Evolutionary conservation across 2,113 vertebrate genomes (phyloP).

Genomic region (Sclerurus mexicanus): DNA sequence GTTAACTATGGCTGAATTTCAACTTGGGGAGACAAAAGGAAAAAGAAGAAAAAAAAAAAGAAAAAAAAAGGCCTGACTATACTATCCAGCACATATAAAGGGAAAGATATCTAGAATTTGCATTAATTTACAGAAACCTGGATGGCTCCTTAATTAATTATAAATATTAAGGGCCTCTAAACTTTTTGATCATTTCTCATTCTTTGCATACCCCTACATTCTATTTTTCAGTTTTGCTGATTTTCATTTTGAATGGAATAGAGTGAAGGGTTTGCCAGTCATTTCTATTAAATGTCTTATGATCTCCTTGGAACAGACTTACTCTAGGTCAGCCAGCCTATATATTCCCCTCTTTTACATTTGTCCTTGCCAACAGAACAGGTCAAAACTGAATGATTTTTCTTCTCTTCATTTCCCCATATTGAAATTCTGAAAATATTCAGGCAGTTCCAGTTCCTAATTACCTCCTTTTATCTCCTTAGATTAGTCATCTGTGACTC

Average conservation of each 20-base stretch:
- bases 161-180: fast-evolving
- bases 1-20: not conserved
- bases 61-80: not conserved
- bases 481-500: not conserved
- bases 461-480: not conserved
- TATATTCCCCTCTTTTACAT: not conserved
- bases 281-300: not conserved
- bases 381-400: not conserved
- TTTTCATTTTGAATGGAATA: not conserved
- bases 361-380: not conserved
- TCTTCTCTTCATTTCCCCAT: not conserved
- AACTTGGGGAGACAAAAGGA: not conserved
- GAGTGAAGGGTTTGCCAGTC: not conserved
- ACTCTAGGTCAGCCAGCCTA: not conserved
- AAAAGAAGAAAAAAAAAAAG: not conserved
- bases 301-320: not conserved
- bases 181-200: fast-evolving
- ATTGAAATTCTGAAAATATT: conserved; percentile 5
- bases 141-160: not conserved
- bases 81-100: not conserved
- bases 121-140: not conserved
- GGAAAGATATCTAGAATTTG: not conserved
- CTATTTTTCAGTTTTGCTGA: not conserved
- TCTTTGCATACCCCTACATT: not conserved
- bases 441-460: not conserved